phyloP scores from a whole-genome alignment of 1,140 invertebrate species.

The Lineus longissimus region DNA sequence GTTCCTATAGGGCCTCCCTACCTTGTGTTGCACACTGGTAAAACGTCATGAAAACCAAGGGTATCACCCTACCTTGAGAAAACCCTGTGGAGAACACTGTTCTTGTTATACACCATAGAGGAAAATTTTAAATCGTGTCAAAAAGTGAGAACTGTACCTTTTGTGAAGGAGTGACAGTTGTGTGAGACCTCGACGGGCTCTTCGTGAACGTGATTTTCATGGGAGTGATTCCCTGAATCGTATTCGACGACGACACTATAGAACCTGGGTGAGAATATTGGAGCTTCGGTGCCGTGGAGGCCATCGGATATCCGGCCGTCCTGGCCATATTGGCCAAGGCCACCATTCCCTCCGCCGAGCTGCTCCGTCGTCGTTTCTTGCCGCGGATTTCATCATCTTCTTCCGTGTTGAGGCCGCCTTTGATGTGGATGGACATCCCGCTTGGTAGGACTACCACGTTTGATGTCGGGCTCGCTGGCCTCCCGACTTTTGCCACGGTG shows the following conservation, averaged over 20 bases:
- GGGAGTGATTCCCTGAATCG: slow-evolving; percentile 33
- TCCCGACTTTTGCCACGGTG: slow-evolving; percentile 23
- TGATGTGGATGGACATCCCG: slow-evolving; percentile 51
- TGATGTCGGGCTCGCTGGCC: slow-evolving; percentile 41
- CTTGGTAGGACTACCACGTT: slow-evolving; percentile 50
- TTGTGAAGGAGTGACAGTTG: slow-evolving; percentile 37
- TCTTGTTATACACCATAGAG: background rate
- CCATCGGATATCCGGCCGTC: background rate
- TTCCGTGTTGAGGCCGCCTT: slow-evolving; percentile 38
- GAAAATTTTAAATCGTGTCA: too few species aligned
- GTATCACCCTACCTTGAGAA: too few species aligned
- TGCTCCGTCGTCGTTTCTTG: slow-evolving; percentile 32
- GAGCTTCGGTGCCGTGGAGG: slow-evolving; percentile 19
- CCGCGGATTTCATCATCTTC: slow-evolving; percentile 40
- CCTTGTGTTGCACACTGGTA: too few species aligned
- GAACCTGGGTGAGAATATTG: slow-evolving; percentile 24
- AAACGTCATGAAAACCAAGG: too few species aligned
- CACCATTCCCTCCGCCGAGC: slow-evolving; percentile 28
- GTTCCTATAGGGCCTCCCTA: too few species aligned
- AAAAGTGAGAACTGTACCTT: slow-evolving; percentile 29
- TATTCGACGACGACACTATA: slow-evolving; percentile 28
- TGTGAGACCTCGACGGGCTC: slow-evolving; percentile 37
- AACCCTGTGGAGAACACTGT: too few species aligned
- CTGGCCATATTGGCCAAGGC: background rate
- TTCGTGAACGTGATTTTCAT: slow-evolving; percentile 51